A percentile compares a stretch with the other conserved stretches of the same genome.
These are phyloP conservation scores for Myotis brandtii DNA, from an alignment of 2,113 vertebrate genomes.

Conservation along the genomic window DNA sequence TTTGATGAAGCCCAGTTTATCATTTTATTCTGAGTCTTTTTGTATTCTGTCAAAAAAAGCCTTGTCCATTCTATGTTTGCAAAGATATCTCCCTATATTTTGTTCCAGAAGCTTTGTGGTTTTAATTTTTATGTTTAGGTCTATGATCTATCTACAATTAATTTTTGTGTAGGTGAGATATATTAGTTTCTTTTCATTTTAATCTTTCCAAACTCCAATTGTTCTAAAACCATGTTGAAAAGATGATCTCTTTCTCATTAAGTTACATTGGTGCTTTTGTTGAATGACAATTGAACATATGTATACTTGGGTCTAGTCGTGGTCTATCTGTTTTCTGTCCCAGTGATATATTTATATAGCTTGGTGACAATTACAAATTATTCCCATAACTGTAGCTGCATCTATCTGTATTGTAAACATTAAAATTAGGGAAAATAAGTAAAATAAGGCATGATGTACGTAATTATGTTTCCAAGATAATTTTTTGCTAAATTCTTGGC, in stretches of 20 bases:
- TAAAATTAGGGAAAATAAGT: not conserved
- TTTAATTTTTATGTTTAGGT: not conserved
- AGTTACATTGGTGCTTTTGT: not conserved
- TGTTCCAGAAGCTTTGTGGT: not conserved
- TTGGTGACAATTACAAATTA: not conserved
- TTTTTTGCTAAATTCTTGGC: not conserved
- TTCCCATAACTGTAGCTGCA: not conserved
- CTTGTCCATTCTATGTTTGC: not conserved
- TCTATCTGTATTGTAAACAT: not conserved
- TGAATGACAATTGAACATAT: not conserved
- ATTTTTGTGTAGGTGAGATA: not conserved
- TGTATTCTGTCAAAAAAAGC: not conserved
- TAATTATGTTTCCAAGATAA: not conserved
- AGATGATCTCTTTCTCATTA: not conserved
- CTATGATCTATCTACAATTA: not conserved
- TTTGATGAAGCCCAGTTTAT: not conserved
- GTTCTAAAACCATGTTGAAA: not conserved
- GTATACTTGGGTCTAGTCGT: not conserved
- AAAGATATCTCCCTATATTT: not conserved
- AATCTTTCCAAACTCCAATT: not conserved
- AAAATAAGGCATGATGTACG: not conserved
- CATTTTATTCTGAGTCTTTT: not conserved
- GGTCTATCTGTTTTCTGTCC: not conserved
- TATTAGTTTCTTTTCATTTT: not conserved
- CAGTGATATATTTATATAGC: not conserved